Conservation (phyloP, 2,113 vertebrate genomes). For the Lepus europaeus region DNA sequence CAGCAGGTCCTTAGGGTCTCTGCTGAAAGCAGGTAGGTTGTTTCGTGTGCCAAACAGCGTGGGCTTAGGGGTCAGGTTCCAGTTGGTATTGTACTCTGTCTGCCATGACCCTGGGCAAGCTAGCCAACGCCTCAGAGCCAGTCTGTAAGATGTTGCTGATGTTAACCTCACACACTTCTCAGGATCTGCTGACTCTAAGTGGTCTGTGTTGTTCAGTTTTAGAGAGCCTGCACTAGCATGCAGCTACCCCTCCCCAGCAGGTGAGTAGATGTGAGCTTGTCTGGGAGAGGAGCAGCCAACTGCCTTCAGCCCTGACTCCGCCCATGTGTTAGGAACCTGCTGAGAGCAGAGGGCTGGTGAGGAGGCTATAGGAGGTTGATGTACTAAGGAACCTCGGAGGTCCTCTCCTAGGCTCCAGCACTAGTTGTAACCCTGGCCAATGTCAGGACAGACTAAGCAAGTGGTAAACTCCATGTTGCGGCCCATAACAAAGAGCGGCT, state of each 20-base stretch:
- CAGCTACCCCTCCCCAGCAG: fast-evolving
- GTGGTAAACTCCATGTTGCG: neutral
- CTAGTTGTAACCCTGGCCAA: neutral
- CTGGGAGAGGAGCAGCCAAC: no score
- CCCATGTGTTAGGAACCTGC: no score
- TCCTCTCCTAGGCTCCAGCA: neutral
- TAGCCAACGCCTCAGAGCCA: neutral
- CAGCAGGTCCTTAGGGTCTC: neutral
- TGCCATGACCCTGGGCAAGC: neutral
- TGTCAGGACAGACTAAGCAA: neutral
- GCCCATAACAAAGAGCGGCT: neutral
- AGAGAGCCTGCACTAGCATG: fast-evolving
- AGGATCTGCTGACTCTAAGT: neutral
- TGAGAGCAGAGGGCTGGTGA: no score
- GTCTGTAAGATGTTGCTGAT: neutral
- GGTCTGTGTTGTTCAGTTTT: neutral
- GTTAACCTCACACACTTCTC: neutral
- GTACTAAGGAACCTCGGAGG: neutral
- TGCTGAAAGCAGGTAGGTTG: neutral
- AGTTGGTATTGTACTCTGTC: neutral
- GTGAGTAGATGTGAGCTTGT: neutral
- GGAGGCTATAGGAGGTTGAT: no score
- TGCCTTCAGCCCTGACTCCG: neutral
- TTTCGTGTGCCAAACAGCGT: neutral
- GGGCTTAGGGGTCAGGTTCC: neutral